These are phyloP conservation scores for Esperia sulphurella DNA, from an alignment of 2,888 invertebrate species.

Conservation along the genomic window DNA sequence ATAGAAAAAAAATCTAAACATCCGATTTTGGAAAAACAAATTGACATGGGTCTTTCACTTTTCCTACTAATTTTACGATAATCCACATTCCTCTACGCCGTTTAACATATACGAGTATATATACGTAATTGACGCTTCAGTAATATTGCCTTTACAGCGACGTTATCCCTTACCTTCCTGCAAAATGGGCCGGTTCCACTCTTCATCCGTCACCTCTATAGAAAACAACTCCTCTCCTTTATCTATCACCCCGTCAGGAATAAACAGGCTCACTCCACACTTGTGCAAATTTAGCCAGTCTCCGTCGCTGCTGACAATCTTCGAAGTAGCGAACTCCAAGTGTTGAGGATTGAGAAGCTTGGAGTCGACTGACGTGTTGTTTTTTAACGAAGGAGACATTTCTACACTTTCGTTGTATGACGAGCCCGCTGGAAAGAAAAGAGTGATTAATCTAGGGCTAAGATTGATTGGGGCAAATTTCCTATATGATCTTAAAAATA, in stretches of 20 bases:
- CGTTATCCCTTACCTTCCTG: slow-evolving; percentile 81
- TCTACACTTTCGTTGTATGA: slow-evolving; percentile 74
- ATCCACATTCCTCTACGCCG: no score
- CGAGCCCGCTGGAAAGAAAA: slow-evolving; percentile 56
- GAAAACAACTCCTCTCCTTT: slow-evolving; percentile 91
- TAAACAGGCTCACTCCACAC: slow-evolving; percentile 88
- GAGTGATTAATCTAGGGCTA: background rate
- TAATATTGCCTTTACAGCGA: no score
- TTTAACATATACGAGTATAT: no score
- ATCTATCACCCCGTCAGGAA: slow-evolving; percentile 94
- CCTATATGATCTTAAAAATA: no score
- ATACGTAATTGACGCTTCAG: no score
- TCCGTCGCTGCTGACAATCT: slow-evolving; percentile 77
- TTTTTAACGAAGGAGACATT: slow-evolving; percentile 67
- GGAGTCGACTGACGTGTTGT: slow-evolving; percentile 63
- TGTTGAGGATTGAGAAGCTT: slow-evolving; percentile 43
- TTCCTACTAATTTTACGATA: no score
- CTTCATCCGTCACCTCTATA: slow-evolving; percentile 93
- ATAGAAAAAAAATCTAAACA: no score
- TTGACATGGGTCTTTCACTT: no score
- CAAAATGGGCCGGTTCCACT: slow-evolving; percentile 91
- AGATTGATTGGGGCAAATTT: no score
- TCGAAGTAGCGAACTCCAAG: slow-evolving; percentile 64
- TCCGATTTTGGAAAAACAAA: no score
- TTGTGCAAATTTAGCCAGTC: slow-evolving; percentile 84